phyloP scores from a whole-genome alignment of 2,113 vertebrate genomes.

The Sinocyclocheilus anophthalmus region DNA sequence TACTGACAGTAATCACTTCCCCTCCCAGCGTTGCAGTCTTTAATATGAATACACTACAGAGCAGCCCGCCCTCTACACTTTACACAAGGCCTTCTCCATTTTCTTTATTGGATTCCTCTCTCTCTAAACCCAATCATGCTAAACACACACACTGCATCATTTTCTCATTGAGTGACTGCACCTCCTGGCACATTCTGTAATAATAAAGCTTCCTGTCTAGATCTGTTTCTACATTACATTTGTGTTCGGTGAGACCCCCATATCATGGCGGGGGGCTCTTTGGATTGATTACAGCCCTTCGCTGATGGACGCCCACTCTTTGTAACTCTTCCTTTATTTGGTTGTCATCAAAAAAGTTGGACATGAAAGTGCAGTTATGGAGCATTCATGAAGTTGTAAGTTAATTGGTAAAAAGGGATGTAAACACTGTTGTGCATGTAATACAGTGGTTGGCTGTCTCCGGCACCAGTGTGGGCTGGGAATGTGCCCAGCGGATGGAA shows the following conservation, averaged over 20 bases:
- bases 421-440: background rate
- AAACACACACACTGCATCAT: conserved; percentile 78
- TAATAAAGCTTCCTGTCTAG: conserved; percentile 73
- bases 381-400: conserved; percentile 13
- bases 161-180: conserved; percentile 74
- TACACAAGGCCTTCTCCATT: conserved; percentile 76
- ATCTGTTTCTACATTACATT: conserved; percentile 61
- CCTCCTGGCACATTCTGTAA: conserved; percentile 73
- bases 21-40: conserved; percentile 55
- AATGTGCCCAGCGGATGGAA: background rate
- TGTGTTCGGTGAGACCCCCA: conserved; percentile 51
- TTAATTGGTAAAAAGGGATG: conserved; percentile 20
- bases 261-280: conserved; percentile 47
- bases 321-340: conserved; percentile 31
- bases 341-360: conserved; percentile 36
- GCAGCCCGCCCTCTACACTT: conserved; percentile 65
- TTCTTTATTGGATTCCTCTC: conserved; percentile 80
- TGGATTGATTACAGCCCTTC: conserved; percentile 44
- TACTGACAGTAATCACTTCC: conserved; percentile 78
- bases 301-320: conserved; percentile 33
- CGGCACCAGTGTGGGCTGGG: background rate
- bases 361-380: background rate
- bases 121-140: conserved; percentile 76
- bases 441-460: conserved; percentile 3
- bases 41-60: conserved; percentile 65